Evolutionary conservation across 2,113 vertebrate genomes (phyloP).

Genomic region (Grus americana): DNA sequence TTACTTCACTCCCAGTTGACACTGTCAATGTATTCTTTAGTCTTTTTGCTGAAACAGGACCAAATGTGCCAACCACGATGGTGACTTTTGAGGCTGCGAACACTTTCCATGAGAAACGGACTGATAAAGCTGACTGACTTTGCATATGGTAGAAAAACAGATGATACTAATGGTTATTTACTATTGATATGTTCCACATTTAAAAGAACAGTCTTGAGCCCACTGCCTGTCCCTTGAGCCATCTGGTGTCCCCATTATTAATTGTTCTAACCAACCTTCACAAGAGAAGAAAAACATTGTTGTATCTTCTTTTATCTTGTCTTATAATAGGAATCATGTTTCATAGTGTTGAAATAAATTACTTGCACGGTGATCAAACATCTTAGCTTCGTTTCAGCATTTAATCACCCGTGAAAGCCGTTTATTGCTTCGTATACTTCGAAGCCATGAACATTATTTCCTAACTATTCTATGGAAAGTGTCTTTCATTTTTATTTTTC

Average conservation of each 20-base stretch:
- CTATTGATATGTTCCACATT: not conserved
- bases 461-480: slow-evolving; percentile 40
- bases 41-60: slow-evolving; percentile 48
- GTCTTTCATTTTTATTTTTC: slow-evolving; percentile 55
- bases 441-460: slow-evolving; percentile 55
- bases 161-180: slow-evolving; percentile 21
- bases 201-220: slow-evolving; percentile 32
- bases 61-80: not conserved
- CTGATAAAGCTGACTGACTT: slow-evolving; percentile 20
- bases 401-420: slow-evolving; percentile 61
- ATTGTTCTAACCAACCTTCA: slow-evolving; percentile 44
- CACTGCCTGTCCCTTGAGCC: slow-evolving; percentile 19
- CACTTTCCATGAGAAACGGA: not conserved
- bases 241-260: slow-evolving; percentile 34
- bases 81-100: not conserved
- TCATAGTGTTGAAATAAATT: slow-evolving; percentile 64
- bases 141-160: slow-evolving; percentile 30
- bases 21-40: slow-evolving; percentile 40
- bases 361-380: slow-evolving; percentile 57
- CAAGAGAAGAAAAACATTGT: slow-evolving; percentile 58
- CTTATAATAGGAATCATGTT: slow-evolving; percentile 62
- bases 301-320: slow-evolving; percentile 63
- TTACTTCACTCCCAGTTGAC: slow-evolving; percentile 25
- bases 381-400: slow-evolving; percentile 59
- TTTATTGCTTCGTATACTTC: slow-evolving; percentile 59